These are phyloP conservation scores for Stegostoma tigrinum DNA, from an alignment of 2,113 vertebrate genomes.

Conservation along the genomic window DNA sequence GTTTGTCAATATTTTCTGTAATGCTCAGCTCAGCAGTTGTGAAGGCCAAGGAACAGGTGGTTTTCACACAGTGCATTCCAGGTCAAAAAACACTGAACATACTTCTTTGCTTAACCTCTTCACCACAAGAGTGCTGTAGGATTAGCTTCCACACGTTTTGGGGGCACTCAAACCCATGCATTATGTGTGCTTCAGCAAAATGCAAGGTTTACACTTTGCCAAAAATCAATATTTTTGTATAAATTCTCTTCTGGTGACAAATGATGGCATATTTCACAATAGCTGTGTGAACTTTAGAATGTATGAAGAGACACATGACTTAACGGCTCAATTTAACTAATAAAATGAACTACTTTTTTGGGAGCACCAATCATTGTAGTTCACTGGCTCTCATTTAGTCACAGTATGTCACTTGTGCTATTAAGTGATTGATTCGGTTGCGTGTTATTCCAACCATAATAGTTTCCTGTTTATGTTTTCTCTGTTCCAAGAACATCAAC, in stretches of 20 bases:
- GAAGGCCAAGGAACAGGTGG: background rate
- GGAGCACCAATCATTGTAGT: background rate
- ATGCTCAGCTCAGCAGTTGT: no score
- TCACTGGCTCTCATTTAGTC: background rate
- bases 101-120: background rate
- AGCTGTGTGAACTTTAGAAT: background rate
- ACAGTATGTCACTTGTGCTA: background rate
- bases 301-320: background rate
- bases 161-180: background rate
- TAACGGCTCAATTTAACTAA: background rate
- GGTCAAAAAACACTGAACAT: background rate
- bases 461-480: background rate
- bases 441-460: background rate
- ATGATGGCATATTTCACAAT: background rate
- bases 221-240: background rate
- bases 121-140: background rate
- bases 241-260: background rate
- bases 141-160: background rate
- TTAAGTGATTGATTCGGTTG: background rate
- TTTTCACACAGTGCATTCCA: background rate
- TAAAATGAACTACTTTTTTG: background rate
- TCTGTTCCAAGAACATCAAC: background rate
- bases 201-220: background rate
- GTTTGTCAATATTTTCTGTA: background rate
- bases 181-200: background rate